Percentiles rank a stretch among this genome's conserved stretches.
phyloP scores from a whole-genome alignment of 2,888 invertebrate genomes.

The Cybosia mesomella region DNA sequence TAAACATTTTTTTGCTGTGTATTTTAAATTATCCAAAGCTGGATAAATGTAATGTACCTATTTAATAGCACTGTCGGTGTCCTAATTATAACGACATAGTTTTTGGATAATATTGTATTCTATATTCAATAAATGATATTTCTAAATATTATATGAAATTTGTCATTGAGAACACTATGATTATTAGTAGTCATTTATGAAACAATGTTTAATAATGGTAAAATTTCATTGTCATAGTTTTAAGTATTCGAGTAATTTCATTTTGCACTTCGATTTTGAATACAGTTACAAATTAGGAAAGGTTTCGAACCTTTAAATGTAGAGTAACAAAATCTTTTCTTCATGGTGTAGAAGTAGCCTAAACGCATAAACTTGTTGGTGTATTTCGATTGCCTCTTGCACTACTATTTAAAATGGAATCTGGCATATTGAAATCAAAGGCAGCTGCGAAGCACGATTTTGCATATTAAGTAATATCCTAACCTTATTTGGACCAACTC shows the following conservation, averaged over 20 bases:
- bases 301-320: constrained; percentile 73
- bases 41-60: constrained; percentile 77
- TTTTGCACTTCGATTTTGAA: constrained; percentile 84
- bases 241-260: constrained; percentile 84
- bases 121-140: constrained; percentile 86
- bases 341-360: constrained; percentile 81
- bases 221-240: constrained; percentile 86
- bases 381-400: constrained; percentile 67
- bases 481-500: constrained; percentile 50
- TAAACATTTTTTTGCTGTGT: constrained; percentile 73
- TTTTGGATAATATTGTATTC: constrained; percentile 86
- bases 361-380: constrained; percentile 71
- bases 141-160: constrained; percentile 81
- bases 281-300: constrained; percentile 81
- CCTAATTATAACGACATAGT: constrained; percentile 83
- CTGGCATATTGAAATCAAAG: constrained; percentile 54
- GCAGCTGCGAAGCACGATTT: constrained; percentile 57
- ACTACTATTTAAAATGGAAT: constrained; percentile 59
- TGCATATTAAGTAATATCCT: constrained; percentile 36
- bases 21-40: constrained; percentile 76
- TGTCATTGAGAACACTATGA: constrained; percentile 83
- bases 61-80: constrained; percentile 82
- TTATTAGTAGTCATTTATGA: constrained; percentile 83
- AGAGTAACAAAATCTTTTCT: constrained; percentile 79
- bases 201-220: constrained; percentile 80